Base-by-base conservation (phyloP, 2,113 vertebrate species). In the Hepsetus odoe region DNA sequence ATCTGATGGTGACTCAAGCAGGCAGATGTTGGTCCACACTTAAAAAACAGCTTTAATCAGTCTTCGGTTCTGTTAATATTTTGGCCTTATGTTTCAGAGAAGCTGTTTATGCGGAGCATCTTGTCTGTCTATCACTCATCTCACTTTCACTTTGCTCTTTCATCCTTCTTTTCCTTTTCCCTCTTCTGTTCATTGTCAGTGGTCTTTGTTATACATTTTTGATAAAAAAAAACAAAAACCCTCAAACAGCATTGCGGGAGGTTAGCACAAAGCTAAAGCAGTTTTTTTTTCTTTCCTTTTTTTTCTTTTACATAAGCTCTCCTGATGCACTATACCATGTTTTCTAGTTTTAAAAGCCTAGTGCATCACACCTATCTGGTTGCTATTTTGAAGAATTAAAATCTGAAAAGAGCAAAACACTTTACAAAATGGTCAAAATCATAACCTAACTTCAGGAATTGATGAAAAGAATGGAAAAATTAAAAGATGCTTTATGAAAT, bases 121-220 rank as follows among this genome's bases (percentile, higher is more conserved):
- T 44, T 44, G 42, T 68, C 44, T 66, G n/a, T 59, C 26, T 59
- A 73, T 53, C 20, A 32, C 49, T 61, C 65, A 38, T 69, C 65
- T 74, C 2, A 65, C 76, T 80, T 53, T n/a, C n/a, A n/a, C 61
- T 80, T 49, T 69, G 28, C 55, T 12, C 46, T 2, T 26, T 46
- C 28, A 30, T 26, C 18, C 72, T 58, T 42, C 46, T 51, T 12
- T 30, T n/a, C 18, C 9, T 26, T 53, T 72, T 66, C 16, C 12
- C 33, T 69, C 30, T 51, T 69, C 30, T 69, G 26, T 71, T 30
- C 30, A 64, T 33, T 61, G 55, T 51, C 13, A 22, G 22, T 22
- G n/a, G 18, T 26, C 46, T 46, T 22, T 24, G 20, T 55, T 1
- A 24, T 13, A 12, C 13, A 42, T 24, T 13, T 16, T 11, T 55